A percentile compares a stretch with the other conserved stretches of the same genome.
Evolutionary conservation across 2,113 vertebrate species (phyloP).

Genomic region (Rutilus rutilus): DNA sequence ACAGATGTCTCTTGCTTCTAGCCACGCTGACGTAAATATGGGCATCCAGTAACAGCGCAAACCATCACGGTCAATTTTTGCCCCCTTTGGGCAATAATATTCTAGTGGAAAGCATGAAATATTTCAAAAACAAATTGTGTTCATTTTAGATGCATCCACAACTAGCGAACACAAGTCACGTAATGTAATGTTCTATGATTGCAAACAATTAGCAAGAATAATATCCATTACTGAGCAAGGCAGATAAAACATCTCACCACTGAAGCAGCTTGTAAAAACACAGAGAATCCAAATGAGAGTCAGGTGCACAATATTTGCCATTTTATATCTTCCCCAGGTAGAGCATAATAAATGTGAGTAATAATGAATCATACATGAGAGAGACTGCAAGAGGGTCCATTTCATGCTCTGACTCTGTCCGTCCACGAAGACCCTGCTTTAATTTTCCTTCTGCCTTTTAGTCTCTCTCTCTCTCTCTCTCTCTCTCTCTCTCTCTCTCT

Average conservation of each 20-base stretch:
- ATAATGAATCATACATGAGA: conserved; percentile 10
- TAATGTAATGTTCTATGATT: neutral
- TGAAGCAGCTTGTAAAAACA: conserved; percentile 37
- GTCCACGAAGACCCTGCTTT: neutral
- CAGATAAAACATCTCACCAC: conserved; percentile 49
- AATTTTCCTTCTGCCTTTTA: neutral
- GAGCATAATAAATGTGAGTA: neutral
- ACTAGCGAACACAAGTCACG: neutral
- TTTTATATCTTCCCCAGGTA: conserved; percentile 34
- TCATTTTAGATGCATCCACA: neutral
- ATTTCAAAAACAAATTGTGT: neutral
- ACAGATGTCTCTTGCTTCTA: conserved; percentile 65
- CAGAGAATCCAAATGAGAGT: conserved; percentile 50
- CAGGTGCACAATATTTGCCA: conserved; percentile 45
- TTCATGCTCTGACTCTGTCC: conserved; percentile 18
- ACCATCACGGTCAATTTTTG: conserved; percentile 63
- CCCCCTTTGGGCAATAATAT: conserved; percentile 68
- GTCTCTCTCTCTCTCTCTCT: neutral
- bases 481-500: neutral
- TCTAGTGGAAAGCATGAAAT: conserved; percentile 56
- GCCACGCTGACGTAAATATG: conserved; percentile 61
- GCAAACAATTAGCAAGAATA: neutral
- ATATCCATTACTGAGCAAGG: conserved; percentile 9
- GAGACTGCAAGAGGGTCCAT: conserved; percentile 2
- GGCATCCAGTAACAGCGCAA: conserved; percentile 77